Evolutionary conservation across 1,140 invertebrate genomes (phyloP).

Genomic region (Drosophila willistoni): DNA sequence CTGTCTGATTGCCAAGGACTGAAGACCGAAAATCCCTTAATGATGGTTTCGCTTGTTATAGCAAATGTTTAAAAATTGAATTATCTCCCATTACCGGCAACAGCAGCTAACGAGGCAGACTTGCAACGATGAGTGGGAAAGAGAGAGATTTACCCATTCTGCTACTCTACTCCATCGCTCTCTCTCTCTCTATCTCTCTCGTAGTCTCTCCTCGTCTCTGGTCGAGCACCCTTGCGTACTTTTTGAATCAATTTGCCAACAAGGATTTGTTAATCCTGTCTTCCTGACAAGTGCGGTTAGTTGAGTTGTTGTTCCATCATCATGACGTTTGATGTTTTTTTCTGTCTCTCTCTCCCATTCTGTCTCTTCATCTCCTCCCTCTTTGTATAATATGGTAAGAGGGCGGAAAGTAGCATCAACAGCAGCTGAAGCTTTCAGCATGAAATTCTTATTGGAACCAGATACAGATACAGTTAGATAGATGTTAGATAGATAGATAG

Average conservation of each 20-base stretch:
- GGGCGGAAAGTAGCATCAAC: conserved; percentile 28
- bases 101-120: conserved; percentile 65
- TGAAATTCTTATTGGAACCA: conserved; percentile 70
- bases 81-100: conserved; percentile 80
- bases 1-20: not conserved
- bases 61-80: conserved; percentile 83
- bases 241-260: conserved; percentile 78
- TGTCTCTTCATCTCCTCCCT: not conserved
- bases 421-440: conserved; percentile 69
- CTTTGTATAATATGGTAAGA: not conserved
- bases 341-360: conserved; percentile 1
- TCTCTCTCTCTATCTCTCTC: not conserved
- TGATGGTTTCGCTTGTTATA: conserved; percentile 83
- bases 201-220: conserved; percentile 11
- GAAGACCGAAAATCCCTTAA: conserved; percentile 81
- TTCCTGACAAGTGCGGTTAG: conserved; percentile 83
- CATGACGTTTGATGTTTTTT: conserved; percentile 73
- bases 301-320: conserved; percentile 64
- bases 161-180: not conserved
- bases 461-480: conserved; percentile 3
- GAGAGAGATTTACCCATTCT: not conserved
- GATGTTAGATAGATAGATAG: conserved; percentile 1
- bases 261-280: conserved; percentile 79
- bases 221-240: conserved; percentile 60
- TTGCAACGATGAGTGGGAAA: not conserved